Percentiles rank a stretch among this genome's conserved stretches.
Conservation (phyloP, 2,888 invertebrate genomes). For the Xanthia icteritia region DNA sequence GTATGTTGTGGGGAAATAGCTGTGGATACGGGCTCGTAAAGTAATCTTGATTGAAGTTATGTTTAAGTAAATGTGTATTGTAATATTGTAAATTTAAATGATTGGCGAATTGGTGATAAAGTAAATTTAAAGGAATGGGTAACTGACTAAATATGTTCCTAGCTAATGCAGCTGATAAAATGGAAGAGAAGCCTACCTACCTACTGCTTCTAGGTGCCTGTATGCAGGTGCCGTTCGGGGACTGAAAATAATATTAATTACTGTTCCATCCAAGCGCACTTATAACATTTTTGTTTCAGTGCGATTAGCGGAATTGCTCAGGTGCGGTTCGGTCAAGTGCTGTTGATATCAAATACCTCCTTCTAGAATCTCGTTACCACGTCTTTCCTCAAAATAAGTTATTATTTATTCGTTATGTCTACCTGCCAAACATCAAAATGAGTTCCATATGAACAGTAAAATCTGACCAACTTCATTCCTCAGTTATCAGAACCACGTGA, state of each 20-base stretch:
- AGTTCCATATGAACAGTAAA: neutral
- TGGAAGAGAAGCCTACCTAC: no score
- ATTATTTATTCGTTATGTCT: neutral
- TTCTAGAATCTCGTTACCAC: neutral
- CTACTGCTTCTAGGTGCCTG: no score
- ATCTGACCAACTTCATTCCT: neutral
- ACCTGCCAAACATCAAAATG: neutral
- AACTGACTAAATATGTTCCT: neutral
- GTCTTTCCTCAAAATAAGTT: neutral
- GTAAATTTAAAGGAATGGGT: neutral
- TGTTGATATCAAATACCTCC: no score
- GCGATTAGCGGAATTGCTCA: no score
- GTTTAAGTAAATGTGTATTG: slow-evolving; percentile 39
- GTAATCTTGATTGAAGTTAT: slow-evolving; percentile 49
- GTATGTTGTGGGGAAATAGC: slow-evolving; percentile 52
- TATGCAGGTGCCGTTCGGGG: no score
- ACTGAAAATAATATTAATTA: no score
- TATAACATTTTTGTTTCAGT: no score
- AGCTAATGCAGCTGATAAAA: no score
- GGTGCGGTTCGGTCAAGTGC: no score
- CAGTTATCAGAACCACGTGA: neutral
- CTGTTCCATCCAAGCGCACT: no score
- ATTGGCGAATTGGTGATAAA: slow-evolving; percentile 1
- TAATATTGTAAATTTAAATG: slow-evolving; percentile 24
- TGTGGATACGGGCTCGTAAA: slow-evolving; percentile 50